Base-by-base conservation (phyloP, 2,888 invertebrate species). In the Caenorhabditis wallacei region DNA sequence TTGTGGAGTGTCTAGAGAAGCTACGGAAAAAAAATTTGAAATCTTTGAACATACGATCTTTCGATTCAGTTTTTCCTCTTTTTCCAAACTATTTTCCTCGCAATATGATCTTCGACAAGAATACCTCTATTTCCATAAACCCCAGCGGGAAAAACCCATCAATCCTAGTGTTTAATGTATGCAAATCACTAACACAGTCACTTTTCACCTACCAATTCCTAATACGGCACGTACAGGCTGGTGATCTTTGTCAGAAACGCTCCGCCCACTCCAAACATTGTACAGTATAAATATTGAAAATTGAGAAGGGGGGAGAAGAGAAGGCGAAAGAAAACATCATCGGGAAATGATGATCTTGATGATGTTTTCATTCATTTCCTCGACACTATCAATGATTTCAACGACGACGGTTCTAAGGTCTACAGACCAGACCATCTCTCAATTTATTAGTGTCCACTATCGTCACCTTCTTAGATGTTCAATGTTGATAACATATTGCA, bases 191-290 rank as follows among this genome's bases (percentile, higher is more conserved):
- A 64, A n/a, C 30, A 61, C 51, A 35, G 57, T 43, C 69, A 61
- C 35, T 43, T 64, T 56, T 54, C 4, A 54, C 35, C 35, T 48
- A 53, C 54, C 63, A 35, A 5, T 46, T 54, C 54, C 5, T 35
- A 66, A 57, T 37, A 74, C 10, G 26, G 13, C 76, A 76, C 76
- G 69, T 69, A 76, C 68, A 43, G 53, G 43, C 43, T n/a, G 16
- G 16, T 68, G 78, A 78, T 78, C 78, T 78, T 37, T 78, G 78
- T 69, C 76, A 78, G 48, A 69, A 78, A 66, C 54, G n/a, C 10
- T 13, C 78, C 69, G 69, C 69, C 53, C 16, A 30, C 37, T 18
- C 18, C 46, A 61, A 43, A 51, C 68, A 68, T 51, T 54, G 76
- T 76, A 78, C 69, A 63, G 69, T 78, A 78, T 78, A 78, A 78